Evolutionary conservation across 2,797 vertebrate species (phyloP), one percentile per base, ranked within the genome.

Genomic region (Xyrichtys novacula): DNA sequence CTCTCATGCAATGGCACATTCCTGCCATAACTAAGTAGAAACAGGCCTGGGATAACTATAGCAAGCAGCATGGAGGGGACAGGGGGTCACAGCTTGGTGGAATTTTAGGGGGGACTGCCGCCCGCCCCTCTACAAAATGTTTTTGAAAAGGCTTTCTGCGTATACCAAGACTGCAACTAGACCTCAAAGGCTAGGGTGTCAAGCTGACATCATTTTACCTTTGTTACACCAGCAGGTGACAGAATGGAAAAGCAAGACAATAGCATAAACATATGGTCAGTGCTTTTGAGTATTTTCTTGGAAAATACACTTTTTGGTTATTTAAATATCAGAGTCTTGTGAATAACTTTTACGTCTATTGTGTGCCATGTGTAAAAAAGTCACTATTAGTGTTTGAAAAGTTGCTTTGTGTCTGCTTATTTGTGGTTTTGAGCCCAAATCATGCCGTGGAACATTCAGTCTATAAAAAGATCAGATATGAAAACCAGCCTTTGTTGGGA

Each of bases 1-100:
- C 88, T 92, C 90, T 88, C 90, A 93, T 88, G 87, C 89, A 69
- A 83, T 52, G 76, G 64, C 80, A 80, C 89, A 93, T 93, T 93
- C 92, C 86, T 78, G 74, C 78, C 85, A 90, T 92, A 86, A 69
- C 88, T 85, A 66, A 83, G 85, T 53, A 62, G 83, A 86, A 92
- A 84, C 88, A 87, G 80, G 63, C 88, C 77, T 56, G 61, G 78
- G 85, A 88, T 86, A 85, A 89, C 88, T 88, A 80, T 65, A 90
- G 82, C 75, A 80, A 54, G 71, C 70, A 73, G 73, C 28, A 2
- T 54, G 75, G 76, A 71, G 26, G 36, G 60, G 42, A 54, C 1
- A 8, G 20, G 22, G 49, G 67, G 75, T 76, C 72, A 76, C 57
- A 60, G 70, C 65, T 55, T 61, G 65, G 61, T 56, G 76, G 71